A percentile compares a stretch with the other conserved stretches of the same genome.
Conservation (phyloP, 2,113 vertebrate species). For the Danio rerio region GRCz12tu NC_133200.1:20732501-20733000, state of each 20-base stretch:
- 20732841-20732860: constrained; percentile 14
- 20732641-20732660: no score
- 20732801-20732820: constrained; percentile 11
- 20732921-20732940: neutral
- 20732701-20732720: neutral
- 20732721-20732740: no score
- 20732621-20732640: no score
- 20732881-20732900: constrained; percentile 52
- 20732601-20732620: no score
- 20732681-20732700: neutral
- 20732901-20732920: constrained; percentile 29
- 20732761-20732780: neutral
- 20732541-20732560: no score
- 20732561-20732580: no score
- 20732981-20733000: neutral
- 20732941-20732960: neutral
- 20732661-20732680: neutral
- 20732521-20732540: no score
- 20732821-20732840: neutral
- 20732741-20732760: neutral
- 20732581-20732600: no score
- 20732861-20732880: constrained; percentile 32
- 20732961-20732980: neutral
- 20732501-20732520: no score
- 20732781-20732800: neutral